These are phyloP conservation scores for Lethocerus indicus DNA, from an alignment of 1,140 invertebrate species.

Conservation along the genomic window DNA sequence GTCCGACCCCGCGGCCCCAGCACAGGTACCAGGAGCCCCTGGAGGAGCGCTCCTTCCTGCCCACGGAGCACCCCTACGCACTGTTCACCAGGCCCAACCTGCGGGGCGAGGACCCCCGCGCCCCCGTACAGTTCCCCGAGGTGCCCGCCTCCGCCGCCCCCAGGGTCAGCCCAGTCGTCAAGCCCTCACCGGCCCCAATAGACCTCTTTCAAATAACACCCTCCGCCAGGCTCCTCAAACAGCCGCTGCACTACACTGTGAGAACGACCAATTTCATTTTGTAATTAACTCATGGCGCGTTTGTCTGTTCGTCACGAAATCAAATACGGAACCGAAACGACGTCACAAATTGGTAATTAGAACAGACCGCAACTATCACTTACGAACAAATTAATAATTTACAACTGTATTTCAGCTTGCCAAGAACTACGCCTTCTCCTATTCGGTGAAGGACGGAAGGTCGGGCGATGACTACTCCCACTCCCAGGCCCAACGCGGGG, in stretches of 20 bases:
- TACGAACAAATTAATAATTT: no score
- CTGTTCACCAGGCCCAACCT: constrained; percentile 10
- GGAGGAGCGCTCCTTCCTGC: neutral
- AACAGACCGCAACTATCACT: no score
- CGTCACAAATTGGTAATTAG: no score
- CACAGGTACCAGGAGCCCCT: neutral
- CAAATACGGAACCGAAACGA: no score
- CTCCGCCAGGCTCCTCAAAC: no score
- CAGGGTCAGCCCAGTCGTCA: constrained; percentile 6
- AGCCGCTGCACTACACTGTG: no score
- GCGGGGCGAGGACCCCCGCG: constrained; percentile 3
- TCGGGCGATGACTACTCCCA: constrained; percentile 38
- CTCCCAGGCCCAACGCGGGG: constrained; percentile 29
- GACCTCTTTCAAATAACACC: no score
- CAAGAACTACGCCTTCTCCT: constrained; percentile 36
- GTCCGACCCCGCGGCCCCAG: neutral
- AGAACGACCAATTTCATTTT: no score
- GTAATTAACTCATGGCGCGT: no score
- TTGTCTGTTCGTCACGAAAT: no score
- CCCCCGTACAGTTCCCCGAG: constrained; percentile 16
- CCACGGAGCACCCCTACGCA: constrained; percentile 7
- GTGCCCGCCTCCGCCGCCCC: constrained; percentile 11
- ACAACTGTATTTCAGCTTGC: no score
- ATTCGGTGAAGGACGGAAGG: constrained; percentile 30
- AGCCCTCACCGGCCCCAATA: neutral